phyloP scores from a whole-genome alignment of 2,888 invertebrate genomes.

The Drosophila mimica region DNA sequence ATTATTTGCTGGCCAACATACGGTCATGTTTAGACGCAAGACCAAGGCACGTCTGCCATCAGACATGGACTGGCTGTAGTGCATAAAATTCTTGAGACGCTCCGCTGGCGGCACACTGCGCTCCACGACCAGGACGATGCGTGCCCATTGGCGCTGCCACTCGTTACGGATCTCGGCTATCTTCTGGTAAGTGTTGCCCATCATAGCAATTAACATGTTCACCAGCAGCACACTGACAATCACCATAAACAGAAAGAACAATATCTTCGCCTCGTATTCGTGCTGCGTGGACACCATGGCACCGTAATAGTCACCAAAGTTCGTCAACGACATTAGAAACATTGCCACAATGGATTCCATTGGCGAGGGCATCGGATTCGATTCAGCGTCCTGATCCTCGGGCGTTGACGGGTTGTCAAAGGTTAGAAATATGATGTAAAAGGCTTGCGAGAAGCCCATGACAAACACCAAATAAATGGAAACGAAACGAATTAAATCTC shows the following conservation, averaged over 20 bases:
- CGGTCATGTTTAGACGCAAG: slow-evolving; percentile 94
- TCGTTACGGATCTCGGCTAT: slow-evolving; percentile 98
- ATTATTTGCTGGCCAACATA: slow-evolving; percentile 83
- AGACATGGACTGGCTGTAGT: slow-evolving; percentile 98
- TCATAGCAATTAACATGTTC: slow-evolving; percentile 99
- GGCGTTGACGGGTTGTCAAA: slow-evolving; percentile 94
- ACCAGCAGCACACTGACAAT: slow-evolving; percentile 97
- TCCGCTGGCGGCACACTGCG: slow-evolving; percentile 97
- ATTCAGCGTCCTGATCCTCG: slow-evolving; percentile 92
- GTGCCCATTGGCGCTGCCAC: slow-evolving; percentile 99
- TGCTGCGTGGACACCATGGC: slow-evolving; percentile 95
- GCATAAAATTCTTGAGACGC: slow-evolving; percentile 92
- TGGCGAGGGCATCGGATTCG: slow-evolving; percentile 95
- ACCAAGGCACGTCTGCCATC: slow-evolving; percentile 94
- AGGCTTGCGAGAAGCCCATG: slow-evolving; percentile 98
- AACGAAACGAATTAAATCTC: slow-evolving; percentile 97
- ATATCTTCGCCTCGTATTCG: slow-evolving; percentile 94
- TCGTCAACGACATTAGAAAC: slow-evolving; percentile 99
- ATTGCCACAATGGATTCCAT: slow-evolving; percentile 98
- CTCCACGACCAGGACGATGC: slow-evolving; percentile 98
- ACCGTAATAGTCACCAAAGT: slow-evolving; percentile 97
- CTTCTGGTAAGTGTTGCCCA: slow-evolving; percentile 99
- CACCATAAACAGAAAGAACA: slow-evolving; percentile 99
- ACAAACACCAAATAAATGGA: slow-evolving; percentile 98
- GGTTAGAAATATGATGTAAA: slow-evolving; percentile 95